phyloP scores from a whole-genome alignment of 2,113 vertebrate species.

The Hippoglossus stenolepis region DNA sequence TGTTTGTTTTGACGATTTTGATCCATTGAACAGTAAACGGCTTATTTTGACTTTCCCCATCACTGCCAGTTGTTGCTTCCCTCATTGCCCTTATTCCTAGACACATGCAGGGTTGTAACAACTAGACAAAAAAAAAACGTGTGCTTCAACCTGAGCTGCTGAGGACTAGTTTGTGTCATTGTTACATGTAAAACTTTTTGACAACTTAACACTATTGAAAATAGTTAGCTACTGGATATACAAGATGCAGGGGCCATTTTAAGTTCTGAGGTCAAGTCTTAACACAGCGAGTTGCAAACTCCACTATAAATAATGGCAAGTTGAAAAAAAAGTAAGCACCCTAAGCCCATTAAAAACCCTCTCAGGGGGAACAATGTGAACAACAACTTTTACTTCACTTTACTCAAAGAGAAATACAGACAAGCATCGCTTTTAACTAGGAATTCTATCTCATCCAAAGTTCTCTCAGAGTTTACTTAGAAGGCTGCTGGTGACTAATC shows the following conservation, averaged over 20 bases:
- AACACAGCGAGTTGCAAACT: neutral
- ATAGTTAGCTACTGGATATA: neutral
- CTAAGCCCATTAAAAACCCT: neutral
- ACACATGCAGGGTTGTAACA: too few relatives aligned
- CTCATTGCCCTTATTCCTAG: too few relatives aligned
- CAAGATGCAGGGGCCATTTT: neutral
- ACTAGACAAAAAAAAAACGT: too few relatives aligned
- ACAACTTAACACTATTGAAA: neutral
- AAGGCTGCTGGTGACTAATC: slow-evolving; percentile 5
- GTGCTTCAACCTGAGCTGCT: neutral
- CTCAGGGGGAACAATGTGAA: neutral
- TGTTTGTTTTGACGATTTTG: too few relatives aligned
- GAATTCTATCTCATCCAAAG: neutral
- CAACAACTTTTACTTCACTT: neutral
- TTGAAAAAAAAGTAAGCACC: neutral
- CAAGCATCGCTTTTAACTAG: too few relatives aligned
- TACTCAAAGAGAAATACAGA: too few relatives aligned
- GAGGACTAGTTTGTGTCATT: neutral
- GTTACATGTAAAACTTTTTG: neutral
- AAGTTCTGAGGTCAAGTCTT: neutral
- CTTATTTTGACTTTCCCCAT: too few relatives aligned
- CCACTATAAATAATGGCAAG: neutral
- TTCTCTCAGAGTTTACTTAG: neutral
- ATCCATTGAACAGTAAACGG: too few relatives aligned
- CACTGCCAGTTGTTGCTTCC: too few relatives aligned